Evolutionary conservation across 23 tunicate genomes (phyloP), one percentile per base, ranked within the genome.

Genomic region (Styela clava): DNA sequence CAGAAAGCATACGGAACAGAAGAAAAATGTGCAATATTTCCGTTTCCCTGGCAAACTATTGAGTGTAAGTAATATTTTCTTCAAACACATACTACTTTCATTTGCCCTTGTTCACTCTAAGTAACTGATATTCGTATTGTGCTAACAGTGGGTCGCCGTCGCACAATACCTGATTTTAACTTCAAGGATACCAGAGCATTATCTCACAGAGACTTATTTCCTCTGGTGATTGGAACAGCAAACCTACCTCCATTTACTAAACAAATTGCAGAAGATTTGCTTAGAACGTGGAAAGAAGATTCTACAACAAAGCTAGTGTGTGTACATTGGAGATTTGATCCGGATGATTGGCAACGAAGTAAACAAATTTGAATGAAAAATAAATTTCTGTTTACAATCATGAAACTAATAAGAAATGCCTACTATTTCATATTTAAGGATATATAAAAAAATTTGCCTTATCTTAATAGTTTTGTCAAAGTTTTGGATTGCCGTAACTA

Each of bases 281-380:
- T 2, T 0, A 27, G 1, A 35, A 30, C 74, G 26, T n/a, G 64
- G 63, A 56, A 25, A 62, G 27, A 31, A 29, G 44, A 33, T 20
- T 44, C 56, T 44, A 2, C 83, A 33, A 2, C 83, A 33, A 25
- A 31, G 7, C n/a, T 82, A 1, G 52, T 87, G 2, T 76, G 85
- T 18, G 83, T 82, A 7, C 91, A 81, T 61, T 87, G 85, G 83
- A 81, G 91, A 78, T 81, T 64, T 69, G 85, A 87, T 81, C 78
- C 63, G 19, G 52, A 74, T 12, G 91, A 81, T 52, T 87, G 91
- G 91, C 81, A 79, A 84, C 34, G 74, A 26, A 28, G 90, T 67
- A 22, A 67, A 24, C n/a, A n/a, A n/a, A n/a, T n/a, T n/a, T n/a
- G n/a, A 61, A 61, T 23, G n/a, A 61, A 21, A 61, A 61, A 22